Base-by-base conservation (phyloP, 1,140 invertebrate species). In the Venturia canescens region DNA sequence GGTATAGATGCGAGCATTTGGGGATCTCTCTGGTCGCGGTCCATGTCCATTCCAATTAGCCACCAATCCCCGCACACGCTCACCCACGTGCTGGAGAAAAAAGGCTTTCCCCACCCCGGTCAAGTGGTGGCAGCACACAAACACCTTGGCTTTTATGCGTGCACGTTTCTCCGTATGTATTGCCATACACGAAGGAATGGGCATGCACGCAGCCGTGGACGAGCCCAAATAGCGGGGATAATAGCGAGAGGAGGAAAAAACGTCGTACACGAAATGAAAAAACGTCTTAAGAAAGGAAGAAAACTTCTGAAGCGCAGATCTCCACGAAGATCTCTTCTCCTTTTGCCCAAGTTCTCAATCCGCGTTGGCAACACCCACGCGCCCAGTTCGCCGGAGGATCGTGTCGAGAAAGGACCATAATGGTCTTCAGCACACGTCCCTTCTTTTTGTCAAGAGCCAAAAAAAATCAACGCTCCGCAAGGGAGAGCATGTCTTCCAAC, bases 21-120 rank as follows among this genome's bases (percentile, higher is more conserved):
- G 50, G 66, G 66, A 69, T 69, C 66, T 69, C 27, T 31, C 66
- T 16, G 66, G 23, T 69, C 50, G 50, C 66, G 66, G 66, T 69
- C 27, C 66, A 69, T 69, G 66, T 69, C 66, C 66, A 69, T 69
- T 69, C 66, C 66, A 69, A 69, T 69, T 69, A 69, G 66, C 29
- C 29, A 69, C 26, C 66, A 31, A 69, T 69, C 66, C 66, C 18
- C 66, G 27, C 23, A 26, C 15, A 53, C 50, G 50, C n/a, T 69
- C 66, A 69, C 66, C 66, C 66, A 69, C 66, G 66, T 69, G 66
- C 66, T 69, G 21, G 3, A 53, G n/a, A 53, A 53, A 53, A 53
- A 53, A 53, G 15, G 13, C 3, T 53, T 53, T 15, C 50, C 50
- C n/a, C 50, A 34, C 31, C 31, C 31, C 31, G 31, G 7, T 34